Evolutionary conservation across 53 echinoderm and acorn worm genomes (phyloP).

Genomic region (Holothuria scabra): DNA sequence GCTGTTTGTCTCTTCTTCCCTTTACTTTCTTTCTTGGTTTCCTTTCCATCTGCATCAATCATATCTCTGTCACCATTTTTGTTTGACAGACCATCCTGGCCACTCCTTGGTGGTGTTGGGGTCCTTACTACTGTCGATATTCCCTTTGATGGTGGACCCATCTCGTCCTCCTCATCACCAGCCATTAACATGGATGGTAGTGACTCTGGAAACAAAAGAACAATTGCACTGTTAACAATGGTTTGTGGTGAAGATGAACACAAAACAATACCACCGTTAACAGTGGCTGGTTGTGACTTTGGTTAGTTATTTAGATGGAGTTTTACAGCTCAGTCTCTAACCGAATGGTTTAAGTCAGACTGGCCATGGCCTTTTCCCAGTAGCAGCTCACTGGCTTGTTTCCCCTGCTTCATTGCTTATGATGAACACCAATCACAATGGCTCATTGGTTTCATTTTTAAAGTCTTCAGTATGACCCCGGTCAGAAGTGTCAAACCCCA

Average conservation of each 20-base stretch:
- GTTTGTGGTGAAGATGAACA: conserved; percentile 59
- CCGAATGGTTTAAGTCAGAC: too few species aligned
- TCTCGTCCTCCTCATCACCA: conserved; percentile 94
- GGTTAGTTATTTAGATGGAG: too few species aligned
- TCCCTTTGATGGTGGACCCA: conserved; percentile 74
- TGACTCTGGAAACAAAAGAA: conserved; percentile 57
- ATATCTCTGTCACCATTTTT: conserved; percentile 40
- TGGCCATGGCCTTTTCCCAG: too few species aligned
- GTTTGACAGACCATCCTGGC: conserved; percentile 58
- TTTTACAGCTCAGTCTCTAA: too few species aligned
- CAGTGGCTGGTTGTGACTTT: conserved; percentile 59
- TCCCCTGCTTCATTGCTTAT: too few species aligned
- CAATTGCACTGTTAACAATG: not conserved
- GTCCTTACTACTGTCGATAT: conserved; percentile 62
- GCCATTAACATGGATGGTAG: conserved; percentile 91
- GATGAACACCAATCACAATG: too few species aligned
- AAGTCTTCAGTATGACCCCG: too few species aligned
- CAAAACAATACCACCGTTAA: not conserved
- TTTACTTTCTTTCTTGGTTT: conserved; percentile 27
- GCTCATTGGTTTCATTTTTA: too few species aligned
- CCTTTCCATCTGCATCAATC: not conserved
- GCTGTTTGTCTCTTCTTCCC: conserved; percentile 12
- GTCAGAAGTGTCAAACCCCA: too few species aligned
- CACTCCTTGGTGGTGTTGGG: conserved; percentile 70
- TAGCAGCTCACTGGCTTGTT: too few species aligned